Evolutionary conservation across 2,888 invertebrate species (phyloP).

Genomic region (Papilio demoleus): DNA sequence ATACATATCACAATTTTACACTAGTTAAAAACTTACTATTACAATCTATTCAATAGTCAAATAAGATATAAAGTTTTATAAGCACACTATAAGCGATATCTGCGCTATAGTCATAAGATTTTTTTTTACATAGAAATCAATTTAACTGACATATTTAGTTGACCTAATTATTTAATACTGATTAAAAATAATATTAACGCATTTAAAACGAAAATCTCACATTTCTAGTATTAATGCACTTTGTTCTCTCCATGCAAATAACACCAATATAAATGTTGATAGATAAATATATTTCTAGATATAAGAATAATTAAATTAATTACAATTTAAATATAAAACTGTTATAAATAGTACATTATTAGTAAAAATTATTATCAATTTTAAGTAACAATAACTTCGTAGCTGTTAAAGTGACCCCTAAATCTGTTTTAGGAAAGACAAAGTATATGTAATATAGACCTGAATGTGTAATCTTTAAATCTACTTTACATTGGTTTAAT

Average conservation of each 20-base stretch:
- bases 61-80: neutral
- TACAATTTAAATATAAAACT: neutral
- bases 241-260: slow-evolving; percentile 3
- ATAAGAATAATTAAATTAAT: slow-evolving; percentile 9
- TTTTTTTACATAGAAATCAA: neutral
- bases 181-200: neutral
- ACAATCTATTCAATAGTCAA: neutral
- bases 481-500: neutral
- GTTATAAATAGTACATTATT: slow-evolving; percentile 6
- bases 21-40: neutral
- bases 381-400: neutral
- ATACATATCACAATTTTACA: neutral
- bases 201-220: neutral
- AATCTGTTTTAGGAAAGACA: neutral
- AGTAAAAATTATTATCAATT: neutral
- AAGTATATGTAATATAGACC: too few species aligned
- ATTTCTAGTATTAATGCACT: neutral
- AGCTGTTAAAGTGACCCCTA: neutral
- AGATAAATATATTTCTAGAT: neutral
- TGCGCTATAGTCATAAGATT: neutral
- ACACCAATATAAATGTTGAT: neutral
- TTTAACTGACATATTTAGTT: neutral
- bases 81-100: slow-evolving; percentile 1
- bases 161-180: neutral
- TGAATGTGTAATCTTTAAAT: neutral